Conservation (phyloP, 2,797 vertebrate species). For the Coccyzus lansbergi region DNA sequence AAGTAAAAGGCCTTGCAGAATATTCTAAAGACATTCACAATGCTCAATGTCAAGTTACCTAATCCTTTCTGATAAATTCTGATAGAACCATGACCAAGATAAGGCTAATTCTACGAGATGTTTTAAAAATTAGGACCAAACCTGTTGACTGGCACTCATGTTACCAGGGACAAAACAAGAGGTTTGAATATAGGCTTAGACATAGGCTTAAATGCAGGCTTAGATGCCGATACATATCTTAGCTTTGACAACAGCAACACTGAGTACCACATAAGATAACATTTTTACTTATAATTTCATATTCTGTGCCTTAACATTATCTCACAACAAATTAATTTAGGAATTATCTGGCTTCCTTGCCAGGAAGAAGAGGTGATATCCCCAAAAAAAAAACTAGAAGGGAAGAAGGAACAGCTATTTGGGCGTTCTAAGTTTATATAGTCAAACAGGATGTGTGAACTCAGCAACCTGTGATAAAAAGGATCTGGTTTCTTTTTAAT, state of each 20-base stretch:
- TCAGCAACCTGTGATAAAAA: background rate
- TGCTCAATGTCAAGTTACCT: background rate
- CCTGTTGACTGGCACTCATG: fast-evolving
- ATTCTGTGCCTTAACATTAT: background rate
- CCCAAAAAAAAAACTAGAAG: background rate
- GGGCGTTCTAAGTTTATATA: background rate
- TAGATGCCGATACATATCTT: background rate
- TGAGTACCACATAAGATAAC: background rate
- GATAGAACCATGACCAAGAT: background rate
- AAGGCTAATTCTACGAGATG: background rate
- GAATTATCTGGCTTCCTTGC: background rate
- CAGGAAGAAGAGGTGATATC: background rate
- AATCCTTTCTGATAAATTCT: background rate
- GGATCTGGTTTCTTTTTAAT: background rate
- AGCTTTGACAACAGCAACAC: background rate
- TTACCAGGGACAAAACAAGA: background rate
- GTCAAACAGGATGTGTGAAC: background rate
- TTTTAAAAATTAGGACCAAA: background rate
- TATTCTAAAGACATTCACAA: background rate
- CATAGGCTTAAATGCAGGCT: no score
- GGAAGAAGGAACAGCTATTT: background rate
- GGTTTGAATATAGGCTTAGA: background rate
- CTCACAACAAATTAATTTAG: background rate
- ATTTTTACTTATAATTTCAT: background rate
- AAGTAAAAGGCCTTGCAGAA: background rate